Conservation (phyloP, 1,140 invertebrate species). For the Pachypeltis micranthus region DNA sequence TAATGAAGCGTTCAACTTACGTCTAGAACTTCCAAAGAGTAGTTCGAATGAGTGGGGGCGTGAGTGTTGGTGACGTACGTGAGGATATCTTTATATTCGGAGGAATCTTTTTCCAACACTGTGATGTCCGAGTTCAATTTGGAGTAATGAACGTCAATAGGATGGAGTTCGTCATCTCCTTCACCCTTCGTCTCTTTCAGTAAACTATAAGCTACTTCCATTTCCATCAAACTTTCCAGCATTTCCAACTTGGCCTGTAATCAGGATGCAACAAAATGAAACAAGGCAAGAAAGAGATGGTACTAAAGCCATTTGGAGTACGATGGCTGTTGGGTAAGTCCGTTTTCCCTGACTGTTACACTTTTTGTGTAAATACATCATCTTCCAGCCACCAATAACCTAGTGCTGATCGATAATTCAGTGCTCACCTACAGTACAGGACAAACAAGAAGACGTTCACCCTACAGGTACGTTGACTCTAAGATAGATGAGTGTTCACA, state of each 20-base stretch:
- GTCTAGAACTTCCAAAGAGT: slow-evolving; percentile 61
- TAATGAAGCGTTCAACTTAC: slow-evolving; percentile 32
- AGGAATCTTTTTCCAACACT: slow-evolving; percentile 51
- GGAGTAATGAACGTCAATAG: slow-evolving; percentile 78
- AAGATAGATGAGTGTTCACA: too few species aligned
- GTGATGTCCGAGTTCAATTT: slow-evolving; percentile 75
- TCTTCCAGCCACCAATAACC: too few species aligned
- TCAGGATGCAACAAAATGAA: too few species aligned
- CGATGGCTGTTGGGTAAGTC: too few species aligned
- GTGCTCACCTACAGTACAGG: too few species aligned
- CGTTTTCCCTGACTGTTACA: too few species aligned
- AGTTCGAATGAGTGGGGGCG: slow-evolving; percentile 65
- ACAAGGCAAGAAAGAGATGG: too few species aligned
- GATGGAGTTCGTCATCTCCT: slow-evolving; percentile 40
- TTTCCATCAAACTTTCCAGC: slow-evolving; percentile 81
- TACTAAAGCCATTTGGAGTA: too few species aligned
- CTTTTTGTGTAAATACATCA: too few species aligned
- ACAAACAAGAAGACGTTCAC: too few species aligned
- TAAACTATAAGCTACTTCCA: slow-evolving; percentile 87
- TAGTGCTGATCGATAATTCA: too few species aligned
- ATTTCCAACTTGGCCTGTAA: slow-evolving; percentile 70
- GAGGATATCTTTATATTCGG: slow-evolving; percentile 64
- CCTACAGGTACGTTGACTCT: too few species aligned
- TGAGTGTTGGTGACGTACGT: slow-evolving; percentile 81
- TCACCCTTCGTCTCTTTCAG: slow-evolving; percentile 48